phyloP scores from a whole-genome alignment of 2,113 vertebrate genomes.

The Hyperoodon ampullatus region DNA sequence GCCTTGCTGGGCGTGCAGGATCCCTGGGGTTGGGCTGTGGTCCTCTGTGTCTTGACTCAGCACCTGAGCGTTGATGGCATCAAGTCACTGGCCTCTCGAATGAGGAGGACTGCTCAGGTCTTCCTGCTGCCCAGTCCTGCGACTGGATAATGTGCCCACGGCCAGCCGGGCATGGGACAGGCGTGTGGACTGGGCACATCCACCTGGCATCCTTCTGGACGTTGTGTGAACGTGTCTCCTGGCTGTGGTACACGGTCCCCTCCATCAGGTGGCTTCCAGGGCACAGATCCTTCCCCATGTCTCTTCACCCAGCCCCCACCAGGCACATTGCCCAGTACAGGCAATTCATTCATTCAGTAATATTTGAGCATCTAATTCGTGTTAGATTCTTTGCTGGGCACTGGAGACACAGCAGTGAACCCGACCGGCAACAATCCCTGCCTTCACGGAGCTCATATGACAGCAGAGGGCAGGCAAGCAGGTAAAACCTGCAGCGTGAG shows the following conservation, averaged over 20 bases:
- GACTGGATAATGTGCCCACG: neutral
- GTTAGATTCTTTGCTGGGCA: neutral
- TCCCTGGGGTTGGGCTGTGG: neutral
- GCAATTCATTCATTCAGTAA: neutral
- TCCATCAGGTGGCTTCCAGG: neutral
- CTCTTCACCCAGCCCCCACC: neutral
- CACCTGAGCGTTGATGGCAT: neutral
- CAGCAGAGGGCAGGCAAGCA: neutral
- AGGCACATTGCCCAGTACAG: neutral
- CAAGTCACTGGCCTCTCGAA: neutral
- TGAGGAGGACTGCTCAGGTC: neutral
- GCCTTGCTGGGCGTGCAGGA: neutral
- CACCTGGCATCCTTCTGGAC: neutral
- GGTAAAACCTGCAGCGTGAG: neutral
- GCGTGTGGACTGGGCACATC: neutral
- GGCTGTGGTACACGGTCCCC: neutral
- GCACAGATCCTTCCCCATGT: neutral
- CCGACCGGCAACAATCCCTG: neutral
- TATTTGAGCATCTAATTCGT: neutral
- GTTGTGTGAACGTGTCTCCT: neutral
- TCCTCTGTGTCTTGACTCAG: neutral
- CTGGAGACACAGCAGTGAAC: neutral
- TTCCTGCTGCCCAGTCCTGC: neutral
- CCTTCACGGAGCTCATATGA: rapidly evolving
- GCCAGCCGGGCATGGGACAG: neutral